Evolutionary conservation across 1,140 invertebrate genomes (phyloP), one percentile per base, ranked within the genome.

Genomic region (Mya arenaria): DNA sequence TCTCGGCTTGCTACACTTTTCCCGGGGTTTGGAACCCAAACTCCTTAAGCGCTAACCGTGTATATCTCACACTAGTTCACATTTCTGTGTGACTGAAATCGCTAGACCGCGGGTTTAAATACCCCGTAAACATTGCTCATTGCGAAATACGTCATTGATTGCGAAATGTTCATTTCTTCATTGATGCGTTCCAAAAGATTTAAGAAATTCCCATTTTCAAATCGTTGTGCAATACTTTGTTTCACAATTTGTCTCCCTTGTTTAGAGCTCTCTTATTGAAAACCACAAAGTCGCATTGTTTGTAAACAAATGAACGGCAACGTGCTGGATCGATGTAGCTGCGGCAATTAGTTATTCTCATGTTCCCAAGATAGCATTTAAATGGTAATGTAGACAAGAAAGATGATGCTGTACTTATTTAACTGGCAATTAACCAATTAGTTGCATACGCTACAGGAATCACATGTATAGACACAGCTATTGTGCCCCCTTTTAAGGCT

Each of bases 141-240:
- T 71, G 41, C 68, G 68, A 71, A 71, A 71, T 71, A 55, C 68
- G 5, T n/a, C n/a, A n/a, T n/a, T n/a, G n/a, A n/a, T n/a, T n/a
- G n/a, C n/a, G n/a, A n/a, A n/a, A n/a, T n/a, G n/a, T n/a, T n/a
- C n/a, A n/a, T n/a, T n/a, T n/a, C 23, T 17, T 6, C 34, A 32
- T 32, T 13, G 13, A 48, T 71, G 34, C n/a, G 30, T 32, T 32
- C 8, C 15, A 55, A 28, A 19, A 55, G 23, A 25, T 17, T 28
- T 30, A 55, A 30, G 36, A 3, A n/a, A 52, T 32, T 52, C 23
- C 34, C 23, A 10, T 32, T 65, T 71, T 71, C 68, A 71, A 32
- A 2, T 17, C 2, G 44, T 71, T 71, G 68, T 71, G 68, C 68
- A 71, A 71, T 71, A 23, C 66, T 6, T 30, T 13, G 13, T 5